These are phyloP conservation scores for Sylvilagus bachmani DNA, from an alignment of 2,113 vertebrate species.

Conservation along the genomic window DNA sequence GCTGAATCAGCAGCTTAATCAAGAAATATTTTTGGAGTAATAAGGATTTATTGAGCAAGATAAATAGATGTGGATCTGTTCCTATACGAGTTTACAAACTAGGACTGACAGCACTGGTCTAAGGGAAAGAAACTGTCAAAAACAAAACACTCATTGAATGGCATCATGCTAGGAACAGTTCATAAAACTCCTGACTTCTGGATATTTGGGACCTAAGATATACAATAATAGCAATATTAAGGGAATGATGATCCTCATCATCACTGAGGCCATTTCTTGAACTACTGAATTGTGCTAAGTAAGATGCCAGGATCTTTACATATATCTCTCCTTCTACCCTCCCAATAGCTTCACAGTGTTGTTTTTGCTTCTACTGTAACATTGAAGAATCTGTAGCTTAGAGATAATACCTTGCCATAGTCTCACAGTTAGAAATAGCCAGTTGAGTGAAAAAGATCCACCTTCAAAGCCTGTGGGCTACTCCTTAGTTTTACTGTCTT, in stretches of 20 bases:
- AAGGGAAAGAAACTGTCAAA: not conserved
- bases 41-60: conserved; percentile 31
- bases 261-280: not conserved
- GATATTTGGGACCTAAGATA: not conserved
- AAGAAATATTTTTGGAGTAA: conserved; percentile 54
- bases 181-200: not conserved
- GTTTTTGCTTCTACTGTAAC: not conserved
- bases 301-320: not conserved
- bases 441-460: not conserved
- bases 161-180: not conserved
- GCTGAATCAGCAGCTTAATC: conserved; percentile 61
- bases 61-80: conserved; percentile 9
- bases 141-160: not conserved
- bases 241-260: not conserved
- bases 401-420: not conserved
- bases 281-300: not conserved
- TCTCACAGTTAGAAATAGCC: not conserved
- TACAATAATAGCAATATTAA: not conserved
- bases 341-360: not conserved
- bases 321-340: not conserved
- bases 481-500: not conserved
- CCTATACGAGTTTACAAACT: conserved; percentile 3
- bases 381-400: not conserved
- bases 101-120: not conserved
- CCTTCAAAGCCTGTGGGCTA: not conserved